phyloP scores from a whole-genome alignment of 2,888 invertebrate species.

The Eutolmus rufibarbis region DNA sequence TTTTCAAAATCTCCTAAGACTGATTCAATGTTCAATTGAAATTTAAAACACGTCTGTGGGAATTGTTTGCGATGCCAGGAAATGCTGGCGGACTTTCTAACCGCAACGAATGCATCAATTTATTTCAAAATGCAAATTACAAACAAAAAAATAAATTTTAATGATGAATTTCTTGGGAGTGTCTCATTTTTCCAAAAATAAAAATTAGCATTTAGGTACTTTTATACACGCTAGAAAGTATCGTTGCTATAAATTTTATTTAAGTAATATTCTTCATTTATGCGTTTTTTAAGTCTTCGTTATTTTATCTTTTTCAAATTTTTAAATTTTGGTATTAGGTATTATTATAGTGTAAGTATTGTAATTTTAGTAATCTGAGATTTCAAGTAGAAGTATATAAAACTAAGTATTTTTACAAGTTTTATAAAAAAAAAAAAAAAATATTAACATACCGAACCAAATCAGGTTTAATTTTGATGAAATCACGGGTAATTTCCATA shows the following conservation, averaged over 20 bases:
- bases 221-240: neutral
- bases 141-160: neutral
- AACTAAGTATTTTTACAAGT: no score
- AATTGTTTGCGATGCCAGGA: neutral
- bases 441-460: neutral
- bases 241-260: neutral
- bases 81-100: neutral
- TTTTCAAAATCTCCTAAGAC: neutral
- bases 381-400: no score
- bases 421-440: neutral
- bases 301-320: neutral
- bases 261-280: neutral
- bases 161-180: neutral
- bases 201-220: neutral
- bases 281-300: no score
- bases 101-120: neutral
- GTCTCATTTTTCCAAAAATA: neutral
- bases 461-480: neutral
- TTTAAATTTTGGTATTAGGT: no score
- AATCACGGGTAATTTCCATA: neutral
- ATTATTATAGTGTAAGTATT: no score
- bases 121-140: neutral
- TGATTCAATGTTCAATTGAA: neutral
- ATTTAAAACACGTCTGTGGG: neutral
- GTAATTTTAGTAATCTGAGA: no score